phyloP scores from a whole-genome alignment of 2,113 vertebrate species.

The Euleptes europaea region DNA sequence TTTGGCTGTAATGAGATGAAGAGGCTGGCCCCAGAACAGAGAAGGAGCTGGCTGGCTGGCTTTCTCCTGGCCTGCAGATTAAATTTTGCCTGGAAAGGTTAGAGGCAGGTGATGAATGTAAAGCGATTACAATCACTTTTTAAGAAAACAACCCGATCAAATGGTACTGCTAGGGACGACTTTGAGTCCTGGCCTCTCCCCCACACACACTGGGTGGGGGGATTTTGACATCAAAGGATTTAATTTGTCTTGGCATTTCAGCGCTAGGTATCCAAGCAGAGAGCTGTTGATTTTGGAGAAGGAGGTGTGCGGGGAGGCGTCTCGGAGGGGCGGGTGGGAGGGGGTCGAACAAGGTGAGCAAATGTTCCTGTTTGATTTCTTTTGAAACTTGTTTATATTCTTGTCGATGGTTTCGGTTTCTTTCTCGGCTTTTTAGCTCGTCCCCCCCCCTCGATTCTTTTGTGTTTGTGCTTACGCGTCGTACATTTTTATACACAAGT shows the following conservation, averaged over 20 bases:
- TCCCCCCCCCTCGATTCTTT: too few species aligned
- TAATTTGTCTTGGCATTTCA: neutral
- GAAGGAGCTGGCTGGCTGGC: constrained; percentile 43
- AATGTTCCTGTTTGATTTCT: too few species aligned
- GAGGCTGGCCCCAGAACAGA: neutral
- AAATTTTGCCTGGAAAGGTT: constrained; percentile 69
- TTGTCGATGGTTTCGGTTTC: too few species aligned
- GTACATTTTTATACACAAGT: too few species aligned
- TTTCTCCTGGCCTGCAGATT: constrained; percentile 2
- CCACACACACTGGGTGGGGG: neutral
- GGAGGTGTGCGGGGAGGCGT: too few species aligned
- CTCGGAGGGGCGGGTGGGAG: too few species aligned
- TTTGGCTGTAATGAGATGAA: neutral
- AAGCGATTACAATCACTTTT: constrained; percentile 72
- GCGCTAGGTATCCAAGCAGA: neutral
- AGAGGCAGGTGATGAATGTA: constrained; percentile 68
- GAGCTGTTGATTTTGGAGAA: neutral
- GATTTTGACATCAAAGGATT: constrained; percentile 30
- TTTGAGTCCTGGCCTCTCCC: constrained; percentile 35
- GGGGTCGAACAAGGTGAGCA: too few species aligned
- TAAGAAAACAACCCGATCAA: constrained; percentile 71
- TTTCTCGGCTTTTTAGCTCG: too few species aligned
- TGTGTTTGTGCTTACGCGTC: too few species aligned
- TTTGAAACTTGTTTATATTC: too few species aligned
- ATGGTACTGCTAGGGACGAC: constrained; percentile 57